phyloP scores from a whole-genome alignment of 2,113 vertebrate species.

The Podarcis muralis region DNA sequence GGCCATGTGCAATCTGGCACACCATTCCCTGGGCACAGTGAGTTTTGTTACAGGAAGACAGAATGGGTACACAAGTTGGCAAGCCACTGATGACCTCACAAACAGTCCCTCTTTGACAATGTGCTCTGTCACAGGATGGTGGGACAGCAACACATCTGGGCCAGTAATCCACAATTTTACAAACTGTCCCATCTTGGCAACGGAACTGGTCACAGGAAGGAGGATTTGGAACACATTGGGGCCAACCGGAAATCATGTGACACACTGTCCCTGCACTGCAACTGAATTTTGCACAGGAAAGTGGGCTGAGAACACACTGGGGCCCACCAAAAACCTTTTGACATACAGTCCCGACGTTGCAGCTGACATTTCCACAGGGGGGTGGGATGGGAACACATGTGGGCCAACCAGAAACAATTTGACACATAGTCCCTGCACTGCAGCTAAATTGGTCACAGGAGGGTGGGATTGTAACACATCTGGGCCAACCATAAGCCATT shows the following conservation, averaged over 20 bases:
- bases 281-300: background rate
- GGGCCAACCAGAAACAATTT: background rate
- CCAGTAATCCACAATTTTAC: background rate
- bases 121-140: background rate
- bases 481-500: background rate
- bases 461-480: background rate
- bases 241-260: background rate
- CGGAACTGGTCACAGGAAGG: background rate
- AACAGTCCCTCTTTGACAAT: background rate
- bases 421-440: background rate
- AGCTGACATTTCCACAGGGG: background rate
- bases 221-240: background rate
- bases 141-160: background rate
- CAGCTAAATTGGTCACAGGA: background rate
- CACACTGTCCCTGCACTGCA: background rate
- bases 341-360: background rate
- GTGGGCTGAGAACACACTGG: background rate
- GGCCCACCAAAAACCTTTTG: background rate
- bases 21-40: background rate
- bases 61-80: background rate
- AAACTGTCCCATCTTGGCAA: background rate
- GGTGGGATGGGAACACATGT: background rate
- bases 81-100: background rate
- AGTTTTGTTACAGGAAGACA: background rate
- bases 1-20: background rate